These are phyloP conservation scores for Oryzias dopingdopingensis DNA, from an alignment of 2,797 vertebrate species.

Conservation along the genomic window DNA sequence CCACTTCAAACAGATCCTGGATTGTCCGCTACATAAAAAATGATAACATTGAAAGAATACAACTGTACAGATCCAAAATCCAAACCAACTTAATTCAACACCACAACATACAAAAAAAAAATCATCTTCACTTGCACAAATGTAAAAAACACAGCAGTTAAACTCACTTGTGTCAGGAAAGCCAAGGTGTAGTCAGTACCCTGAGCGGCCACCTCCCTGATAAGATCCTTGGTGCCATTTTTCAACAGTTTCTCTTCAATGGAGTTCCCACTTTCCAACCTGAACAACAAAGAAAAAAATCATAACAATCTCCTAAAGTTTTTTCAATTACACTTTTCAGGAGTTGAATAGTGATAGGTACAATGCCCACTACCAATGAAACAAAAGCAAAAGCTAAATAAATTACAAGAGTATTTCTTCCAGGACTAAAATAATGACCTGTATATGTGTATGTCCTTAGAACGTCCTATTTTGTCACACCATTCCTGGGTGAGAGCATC, in stretches of 20 bases:
- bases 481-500: slow-evolving; percentile 92
- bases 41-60: neutral
- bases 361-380: neutral
- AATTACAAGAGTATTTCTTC: neutral
- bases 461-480: slow-evolving; percentile 92
- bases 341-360: neutral
- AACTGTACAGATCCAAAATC: too few species aligned
- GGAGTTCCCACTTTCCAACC: slow-evolving; percentile 92
- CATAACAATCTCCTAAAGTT: neutral
- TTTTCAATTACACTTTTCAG: neutral
- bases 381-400: neutral
- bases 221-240: slow-evolving; percentile 93
- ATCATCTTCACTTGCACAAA: too few species aligned
- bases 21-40: slow-evolving; percentile 85
- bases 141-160: neutral
- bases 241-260: slow-evolving; percentile 94
- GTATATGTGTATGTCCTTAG: slow-evolving; percentile 95
- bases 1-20: slow-evolving; percentile 97
- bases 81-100: too few species aligned
- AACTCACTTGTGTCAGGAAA: slow-evolving; percentile 89
- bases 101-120: too few species aligned
- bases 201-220: slow-evolving; percentile 93
- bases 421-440: slow-evolving; percentile 68
- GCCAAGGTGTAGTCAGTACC: slow-evolving; percentile 92
- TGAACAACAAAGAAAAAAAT: slow-evolving; percentile 39